Conservation (phyloP, 2,888 invertebrate genomes). For the Tachina lurida region DNA sequence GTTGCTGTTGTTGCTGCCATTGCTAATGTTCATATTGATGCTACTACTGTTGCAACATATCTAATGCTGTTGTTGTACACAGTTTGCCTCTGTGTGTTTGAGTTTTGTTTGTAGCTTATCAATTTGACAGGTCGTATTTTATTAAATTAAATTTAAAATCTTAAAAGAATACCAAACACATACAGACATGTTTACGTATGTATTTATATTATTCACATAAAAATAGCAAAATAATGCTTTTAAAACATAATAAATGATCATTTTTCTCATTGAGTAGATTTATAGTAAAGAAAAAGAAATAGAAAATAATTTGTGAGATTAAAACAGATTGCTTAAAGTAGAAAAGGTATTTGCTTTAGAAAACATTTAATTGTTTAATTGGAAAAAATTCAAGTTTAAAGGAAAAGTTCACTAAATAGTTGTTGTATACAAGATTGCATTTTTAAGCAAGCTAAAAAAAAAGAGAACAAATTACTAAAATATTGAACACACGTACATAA, state of each 20-base stretch:
- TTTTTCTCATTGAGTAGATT: slow-evolving; percentile 52
- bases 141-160: slow-evolving; percentile 71
- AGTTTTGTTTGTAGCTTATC: slow-evolving; percentile 69
- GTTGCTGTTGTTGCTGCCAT: slow-evolving; percentile 14
- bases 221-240: slow-evolving; percentile 48
- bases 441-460: not conserved
- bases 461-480: too few species aligned
- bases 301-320: slow-evolving; percentile 36
- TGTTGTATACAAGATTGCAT: slow-evolving; percentile 11
- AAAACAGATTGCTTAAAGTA: slow-evolving; percentile 17
- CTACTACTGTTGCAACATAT: not conserved
- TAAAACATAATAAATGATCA: slow-evolving; percentile 63
- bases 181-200: not conserved
- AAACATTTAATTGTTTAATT: slow-evolving; percentile 36
- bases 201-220: not conserved
- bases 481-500: too few species aligned
- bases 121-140: slow-evolving; percentile 72
- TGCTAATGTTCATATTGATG: slow-evolving; percentile 1
- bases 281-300: slow-evolving; percentile 27
- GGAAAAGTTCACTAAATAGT: slow-evolving; percentile 14
- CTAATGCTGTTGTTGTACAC: slow-evolving; percentile 18
- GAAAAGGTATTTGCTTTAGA: slow-evolving; percentile 17
- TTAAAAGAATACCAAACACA: slow-evolving; percentile 64
- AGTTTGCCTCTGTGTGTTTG: slow-evolving; percentile 42
- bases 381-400: slow-evolving; percentile 5